Conservation (phyloP, 2,797 vertebrate genomes). For the Sebastes jordani region DNA sequence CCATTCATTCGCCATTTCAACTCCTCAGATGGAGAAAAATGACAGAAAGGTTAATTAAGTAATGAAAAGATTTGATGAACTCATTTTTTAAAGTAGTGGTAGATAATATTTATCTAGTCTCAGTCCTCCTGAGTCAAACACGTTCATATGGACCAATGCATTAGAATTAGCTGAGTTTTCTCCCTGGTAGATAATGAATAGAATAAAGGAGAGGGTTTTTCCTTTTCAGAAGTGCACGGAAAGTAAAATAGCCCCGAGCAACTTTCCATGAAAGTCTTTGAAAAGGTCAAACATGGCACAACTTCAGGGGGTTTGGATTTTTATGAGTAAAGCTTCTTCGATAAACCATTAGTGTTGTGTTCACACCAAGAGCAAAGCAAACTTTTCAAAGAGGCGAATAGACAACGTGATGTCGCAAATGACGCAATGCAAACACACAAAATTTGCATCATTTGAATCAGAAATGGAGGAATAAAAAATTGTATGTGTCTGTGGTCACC, state of each 20-base stretch:
- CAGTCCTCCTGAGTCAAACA: neutral
- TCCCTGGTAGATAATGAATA: neutral
- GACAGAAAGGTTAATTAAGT: slow-evolving; percentile 24
- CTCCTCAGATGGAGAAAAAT: neutral
- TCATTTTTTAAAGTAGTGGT: neutral
- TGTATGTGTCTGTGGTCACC: too few species aligned
- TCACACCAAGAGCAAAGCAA: too few species aligned
- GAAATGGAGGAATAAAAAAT: too few species aligned
- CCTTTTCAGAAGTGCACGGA: neutral
- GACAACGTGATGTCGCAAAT: neutral
- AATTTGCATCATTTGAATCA: too few species aligned
- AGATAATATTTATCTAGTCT: slow-evolving; percentile 34
- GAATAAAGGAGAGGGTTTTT: neutral
- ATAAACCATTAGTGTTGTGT: neutral
- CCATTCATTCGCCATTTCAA: neutral
- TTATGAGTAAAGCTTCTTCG: neutral
- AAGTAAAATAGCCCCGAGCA: slow-evolving; percentile 1
- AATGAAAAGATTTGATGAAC: slow-evolving; percentile 6
- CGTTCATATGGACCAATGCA: neutral
- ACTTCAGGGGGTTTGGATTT: neutral
- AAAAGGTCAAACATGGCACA: neutral
- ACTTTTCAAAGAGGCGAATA: too few species aligned
- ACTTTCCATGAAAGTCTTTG: neutral
- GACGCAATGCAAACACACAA: neutral
- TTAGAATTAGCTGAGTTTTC: neutral